Conservation (phyloP, 2,797 vertebrate genomes). For the Cuniculus paca region DNA sequence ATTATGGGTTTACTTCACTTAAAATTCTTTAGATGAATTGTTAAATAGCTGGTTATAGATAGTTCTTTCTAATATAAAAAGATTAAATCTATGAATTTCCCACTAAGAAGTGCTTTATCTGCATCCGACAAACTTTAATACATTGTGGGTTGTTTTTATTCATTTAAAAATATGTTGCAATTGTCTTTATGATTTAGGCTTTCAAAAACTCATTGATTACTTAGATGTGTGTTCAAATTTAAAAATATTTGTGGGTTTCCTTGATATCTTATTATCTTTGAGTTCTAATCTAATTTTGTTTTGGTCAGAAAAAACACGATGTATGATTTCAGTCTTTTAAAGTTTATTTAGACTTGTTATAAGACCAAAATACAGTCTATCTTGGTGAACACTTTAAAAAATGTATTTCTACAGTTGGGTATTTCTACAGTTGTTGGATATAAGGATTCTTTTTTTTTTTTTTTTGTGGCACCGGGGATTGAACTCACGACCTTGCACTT, state of each 20-base stretch:
- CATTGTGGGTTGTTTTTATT: background rate
- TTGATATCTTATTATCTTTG: background rate
- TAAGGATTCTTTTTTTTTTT: no score
- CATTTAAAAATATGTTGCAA: background rate
- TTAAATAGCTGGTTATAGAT: constrained; percentile 3
- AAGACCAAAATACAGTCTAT: background rate
- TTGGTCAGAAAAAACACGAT: background rate
- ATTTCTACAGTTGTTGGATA: background rate
- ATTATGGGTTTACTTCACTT: background rate
- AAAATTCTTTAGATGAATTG: background rate
- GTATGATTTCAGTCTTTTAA: background rate
- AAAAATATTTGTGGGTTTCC: background rate
- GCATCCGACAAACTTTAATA: background rate
- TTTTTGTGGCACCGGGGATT: no score
- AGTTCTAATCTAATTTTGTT: constrained; percentile 21
- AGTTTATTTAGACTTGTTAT: background rate
- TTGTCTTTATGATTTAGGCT: background rate
- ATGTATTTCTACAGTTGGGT: background rate
- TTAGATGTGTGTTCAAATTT: background rate
- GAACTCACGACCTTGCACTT: no score
- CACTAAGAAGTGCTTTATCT: background rate
- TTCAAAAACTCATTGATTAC: background rate
- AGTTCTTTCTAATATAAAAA: constrained; percentile 18
- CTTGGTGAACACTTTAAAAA: background rate
- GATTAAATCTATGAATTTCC: background rate